phyloP scores from a whole-genome alignment of 1,140 invertebrate genomes.

The Drosophila parabipectinata region DNA sequence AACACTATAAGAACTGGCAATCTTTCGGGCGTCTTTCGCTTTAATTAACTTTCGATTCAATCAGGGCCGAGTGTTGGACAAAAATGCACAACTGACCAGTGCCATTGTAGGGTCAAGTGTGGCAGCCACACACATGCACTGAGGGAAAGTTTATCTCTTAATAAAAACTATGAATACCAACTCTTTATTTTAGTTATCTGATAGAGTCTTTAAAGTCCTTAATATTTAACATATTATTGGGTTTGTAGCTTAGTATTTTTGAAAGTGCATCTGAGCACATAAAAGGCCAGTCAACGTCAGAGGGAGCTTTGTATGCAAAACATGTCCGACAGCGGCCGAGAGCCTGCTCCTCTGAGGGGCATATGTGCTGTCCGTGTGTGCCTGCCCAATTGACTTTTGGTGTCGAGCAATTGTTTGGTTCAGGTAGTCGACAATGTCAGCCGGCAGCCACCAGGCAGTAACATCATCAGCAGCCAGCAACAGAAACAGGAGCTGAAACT shows the following conservation, averaged over 20 bases:
- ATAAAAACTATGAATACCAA: too few relatives aligned
- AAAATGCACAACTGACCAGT: conserved; percentile 33
- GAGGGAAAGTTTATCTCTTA: neutral
- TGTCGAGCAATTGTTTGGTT: conserved; percentile 62
- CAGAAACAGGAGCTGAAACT: conserved; percentile 15
- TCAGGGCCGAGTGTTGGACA: conserved; percentile 6
- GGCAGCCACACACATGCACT: conserved; percentile 11
- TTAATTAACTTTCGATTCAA: conserved; percentile 50
- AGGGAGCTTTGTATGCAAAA: conserved; percentile 70
- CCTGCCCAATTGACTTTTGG: conserved; percentile 72
- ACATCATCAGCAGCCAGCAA: conserved; percentile 7
- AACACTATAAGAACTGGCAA: neutral
- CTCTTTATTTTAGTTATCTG: too few relatives aligned
- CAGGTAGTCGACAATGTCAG: conserved; percentile 46
- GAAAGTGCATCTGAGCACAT: conserved; percentile 34
- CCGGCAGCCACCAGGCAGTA: neutral
- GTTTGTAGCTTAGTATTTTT: neutral
- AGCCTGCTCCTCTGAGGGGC: conserved; percentile 14
- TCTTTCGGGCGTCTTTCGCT: neutral
- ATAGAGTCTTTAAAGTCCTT: too few relatives aligned
- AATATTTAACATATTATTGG: too few relatives aligned
- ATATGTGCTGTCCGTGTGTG: conserved; percentile 29
- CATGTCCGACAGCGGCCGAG: conserved; percentile 53
- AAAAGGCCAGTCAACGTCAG: conserved; percentile 59
- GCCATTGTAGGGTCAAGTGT: conserved; percentile 40